Percentiles rank a stretch among this genome's conserved stretches.
phyloP scores from a whole-genome alignment of 2,113 vertebrate species.

The Cynocephalus volans region DNA sequence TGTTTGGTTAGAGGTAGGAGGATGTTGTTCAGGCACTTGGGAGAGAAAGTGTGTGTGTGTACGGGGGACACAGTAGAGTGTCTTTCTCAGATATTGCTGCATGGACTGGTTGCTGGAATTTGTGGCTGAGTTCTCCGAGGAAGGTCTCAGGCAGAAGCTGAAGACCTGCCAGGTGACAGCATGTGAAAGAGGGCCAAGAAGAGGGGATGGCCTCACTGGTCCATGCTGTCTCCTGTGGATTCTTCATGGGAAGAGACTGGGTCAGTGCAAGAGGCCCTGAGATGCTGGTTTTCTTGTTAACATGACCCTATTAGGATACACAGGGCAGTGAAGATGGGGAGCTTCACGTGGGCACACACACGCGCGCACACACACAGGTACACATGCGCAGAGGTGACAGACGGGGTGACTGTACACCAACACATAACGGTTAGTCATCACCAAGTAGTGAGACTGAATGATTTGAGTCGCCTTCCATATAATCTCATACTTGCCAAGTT shows the following conservation, averaged over 20 bases:
- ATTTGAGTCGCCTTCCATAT: neutral
- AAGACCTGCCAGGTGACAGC: neutral
- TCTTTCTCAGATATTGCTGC: neutral
- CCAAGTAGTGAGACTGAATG: neutral
- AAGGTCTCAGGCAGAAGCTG: neutral
- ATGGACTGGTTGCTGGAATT: neutral
- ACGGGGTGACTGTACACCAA: fast-evolving
- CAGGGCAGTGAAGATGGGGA: neutral
- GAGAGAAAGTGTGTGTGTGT: neutral
- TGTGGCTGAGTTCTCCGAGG: neutral
- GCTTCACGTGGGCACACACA: fast-evolving
- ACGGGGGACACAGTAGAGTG: too few species aligned
- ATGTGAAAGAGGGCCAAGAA: neutral
- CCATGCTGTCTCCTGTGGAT: neutral
- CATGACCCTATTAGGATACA: neutral
- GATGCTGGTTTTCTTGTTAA: neutral
- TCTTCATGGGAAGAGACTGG: neutral
- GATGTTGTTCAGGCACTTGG: neutral
- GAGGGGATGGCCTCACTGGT: neutral
- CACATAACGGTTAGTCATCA: neutral
- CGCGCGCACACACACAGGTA: too few species aligned
- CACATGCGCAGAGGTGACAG: neutral
- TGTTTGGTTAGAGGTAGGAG: neutral
- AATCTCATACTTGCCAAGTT: neutral
- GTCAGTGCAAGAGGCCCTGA: neutral